A percentile compares a stretch with the other conserved stretches of the same genome.
Evolutionary conservation across 2,888 invertebrate genomes (phyloP).

Genomic region (Ophion ventricosus): DNA sequence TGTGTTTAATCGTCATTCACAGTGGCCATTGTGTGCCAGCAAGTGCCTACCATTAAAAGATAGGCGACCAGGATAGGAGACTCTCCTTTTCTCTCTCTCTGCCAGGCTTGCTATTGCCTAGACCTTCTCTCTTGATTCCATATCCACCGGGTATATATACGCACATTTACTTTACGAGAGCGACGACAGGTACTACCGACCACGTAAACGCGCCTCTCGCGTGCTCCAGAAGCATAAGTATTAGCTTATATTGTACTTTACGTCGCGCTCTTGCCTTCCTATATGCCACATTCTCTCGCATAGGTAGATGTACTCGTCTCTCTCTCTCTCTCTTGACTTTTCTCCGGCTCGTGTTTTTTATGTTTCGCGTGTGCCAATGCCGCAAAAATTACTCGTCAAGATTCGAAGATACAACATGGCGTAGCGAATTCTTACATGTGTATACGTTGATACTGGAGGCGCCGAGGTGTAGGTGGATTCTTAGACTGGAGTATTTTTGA

Average conservation of each 20-base stretch:
- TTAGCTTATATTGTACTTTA: slow-evolving; percentile 71
- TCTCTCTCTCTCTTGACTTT: too few species aligned
- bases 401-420: slow-evolving; percentile 32
- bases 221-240: slow-evolving; percentile 75
- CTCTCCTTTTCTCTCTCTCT: slow-evolving; percentile 31
- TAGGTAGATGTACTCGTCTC: slow-evolving; percentile 1
- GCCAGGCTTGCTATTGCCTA: slow-evolving; percentile 4
- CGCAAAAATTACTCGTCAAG: slow-evolving; percentile 42
- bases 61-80: slow-evolving; percentile 53
- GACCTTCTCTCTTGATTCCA: slow-evolving; percentile 28
- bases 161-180: slow-evolving; percentile 72
- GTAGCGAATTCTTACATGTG: slow-evolving; percentile 17
- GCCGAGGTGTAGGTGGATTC: neutral
- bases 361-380: slow-evolving; percentile 52
- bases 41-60: slow-evolving; percentile 70
- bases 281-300: slow-evolving; percentile 9
- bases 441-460: slow-evolving; percentile 6
- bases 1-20: slow-evolving; percentile 75
- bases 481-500: neutral
- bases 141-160: slow-evolving; percentile 21
- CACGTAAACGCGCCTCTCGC: slow-evolving; percentile 77
- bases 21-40: slow-evolving; percentile 72
- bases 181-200: slow-evolving; percentile 76
- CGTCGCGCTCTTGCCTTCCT: slow-evolving; percentile 67
- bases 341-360: slow-evolving; percentile 27